Evolutionary conservation across 2,797 vertebrate species (phyloP).

Genomic region (Notoglanidium macrostoma): DNA sequence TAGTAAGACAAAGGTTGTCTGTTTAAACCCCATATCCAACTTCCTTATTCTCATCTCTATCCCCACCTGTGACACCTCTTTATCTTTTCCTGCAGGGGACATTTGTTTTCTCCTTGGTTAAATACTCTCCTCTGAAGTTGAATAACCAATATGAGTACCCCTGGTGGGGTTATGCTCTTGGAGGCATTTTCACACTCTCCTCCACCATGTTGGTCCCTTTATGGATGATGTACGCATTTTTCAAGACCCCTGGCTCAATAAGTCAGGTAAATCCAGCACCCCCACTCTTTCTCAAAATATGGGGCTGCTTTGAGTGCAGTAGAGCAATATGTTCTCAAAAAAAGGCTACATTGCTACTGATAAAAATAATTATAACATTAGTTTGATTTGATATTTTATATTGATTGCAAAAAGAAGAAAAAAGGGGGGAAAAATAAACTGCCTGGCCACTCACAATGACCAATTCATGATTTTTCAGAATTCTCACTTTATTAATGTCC

Average conservation of each 20-base stretch:
- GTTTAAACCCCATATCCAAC: not conserved
- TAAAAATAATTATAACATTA: not conserved
- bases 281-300: not conserved
- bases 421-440: too few relatives aligned
- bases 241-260: slow-evolving; percentile 71
- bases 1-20: slow-evolving; percentile 10
- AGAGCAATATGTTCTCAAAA: too few relatives aligned
- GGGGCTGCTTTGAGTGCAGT: not conserved
- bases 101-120: slow-evolving; percentile 75
- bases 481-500: not conserved
- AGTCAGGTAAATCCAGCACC: slow-evolving; percentile 66
- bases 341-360: not conserved
- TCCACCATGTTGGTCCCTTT: slow-evolving; percentile 76
- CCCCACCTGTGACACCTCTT: not conserved
- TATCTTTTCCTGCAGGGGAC: slow-evolving; percentile 66
- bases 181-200: slow-evolving; percentile 76
- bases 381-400: not conserved
- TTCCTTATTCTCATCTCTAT: not conserved
- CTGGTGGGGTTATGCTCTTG: slow-evolving; percentile 81
- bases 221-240: slow-evolving; percentile 75
- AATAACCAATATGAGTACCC: slow-evolving; percentile 79
- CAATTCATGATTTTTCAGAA: slow-evolving; percentile 2
- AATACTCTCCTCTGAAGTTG: slow-evolving; percentile 75
- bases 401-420: not conserved
- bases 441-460: not conserved